phyloP scores from a whole-genome alignment of 2,113 vertebrate species.

The Gavialis gangeticus region DNA sequence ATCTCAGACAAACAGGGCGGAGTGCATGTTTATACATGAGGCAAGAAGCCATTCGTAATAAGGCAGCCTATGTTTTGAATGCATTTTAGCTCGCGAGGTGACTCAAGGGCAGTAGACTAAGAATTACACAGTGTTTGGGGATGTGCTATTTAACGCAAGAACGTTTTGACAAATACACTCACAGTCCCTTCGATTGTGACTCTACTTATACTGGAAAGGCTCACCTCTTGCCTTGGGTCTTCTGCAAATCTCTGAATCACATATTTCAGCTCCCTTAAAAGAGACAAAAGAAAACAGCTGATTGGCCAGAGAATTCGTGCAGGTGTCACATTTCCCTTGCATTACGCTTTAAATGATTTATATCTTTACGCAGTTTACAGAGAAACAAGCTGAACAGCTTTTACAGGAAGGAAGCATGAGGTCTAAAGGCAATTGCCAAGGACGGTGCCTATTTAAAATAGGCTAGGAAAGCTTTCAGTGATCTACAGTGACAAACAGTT shows the following conservation, averaged over 20 bases:
- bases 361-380: background rate
- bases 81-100: background rate
- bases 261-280: slow-evolving; percentile 93
- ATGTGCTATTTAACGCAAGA: background rate
- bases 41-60: background rate
- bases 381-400: slow-evolving; percentile 18
- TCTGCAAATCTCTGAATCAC: slow-evolving; percentile 99
- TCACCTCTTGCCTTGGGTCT: slow-evolving; percentile 96
- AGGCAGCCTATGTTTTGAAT: background rate
- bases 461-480: slow-evolving; percentile 9
- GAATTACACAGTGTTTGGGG: background rate
- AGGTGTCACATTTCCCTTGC: background rate
- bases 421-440: slow-evolving; percentile 16
- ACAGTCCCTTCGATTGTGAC: background rate
- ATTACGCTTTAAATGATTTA: background rate
- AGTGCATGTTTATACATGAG: background rate
- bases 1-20: background rate
- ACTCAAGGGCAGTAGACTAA: background rate
- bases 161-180: background rate
- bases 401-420: background rate
- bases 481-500: background rate
- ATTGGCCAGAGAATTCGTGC: background rate
- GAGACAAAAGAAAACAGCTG: background rate
- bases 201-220: slow-evolving; percentile 16
- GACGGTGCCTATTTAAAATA: background rate